A percentile compares a stretch with the other conserved stretches of the same genome.
phyloP scores from a whole-genome alignment of 2,888 invertebrate species.

The Pristionchus fissidentatus region DNA sequence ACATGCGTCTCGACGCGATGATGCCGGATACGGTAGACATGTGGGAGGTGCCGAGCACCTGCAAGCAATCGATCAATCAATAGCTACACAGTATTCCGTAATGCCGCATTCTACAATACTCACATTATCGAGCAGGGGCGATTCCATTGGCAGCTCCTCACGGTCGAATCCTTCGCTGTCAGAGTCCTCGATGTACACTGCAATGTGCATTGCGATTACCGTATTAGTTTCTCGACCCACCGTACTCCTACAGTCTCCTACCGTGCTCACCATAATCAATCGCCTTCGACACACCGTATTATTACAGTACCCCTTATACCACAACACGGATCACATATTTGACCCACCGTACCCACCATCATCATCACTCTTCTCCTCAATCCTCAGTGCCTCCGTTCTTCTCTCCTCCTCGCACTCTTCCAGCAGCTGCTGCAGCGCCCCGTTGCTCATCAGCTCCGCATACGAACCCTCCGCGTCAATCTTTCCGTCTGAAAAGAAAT shows the following conservation, averaged over 20 bases:
- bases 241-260: neutral
- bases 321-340: neutral
- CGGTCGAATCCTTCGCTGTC: slow-evolving; percentile 65
- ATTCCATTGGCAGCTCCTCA: slow-evolving; percentile 54
- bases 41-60: slow-evolving; percentile 70
- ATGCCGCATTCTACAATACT: too few species aligned
- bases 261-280: neutral
- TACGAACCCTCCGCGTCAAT: slow-evolving; percentile 70
- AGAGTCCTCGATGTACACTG: slow-evolving; percentile 47
- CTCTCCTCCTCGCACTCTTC: slow-evolving; percentile 70
- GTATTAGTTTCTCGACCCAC: neutral
- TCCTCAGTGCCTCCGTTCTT: slow-evolving; percentile 17
- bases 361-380: slow-evolving; percentile 57
- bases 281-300: slow-evolving; percentile 51
- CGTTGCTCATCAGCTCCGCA: slow-evolving; percentile 68
- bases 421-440: slow-evolving; percentile 68
- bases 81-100: neutral
- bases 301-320: neutral
- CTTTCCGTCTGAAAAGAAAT: slow-evolving; percentile 62
- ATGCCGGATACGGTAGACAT: slow-evolving; percentile 74
- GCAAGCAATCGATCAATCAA: neutral
- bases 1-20: slow-evolving; percentile 58
- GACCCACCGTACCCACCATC: slow-evolving; percentile 51
- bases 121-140: slow-evolving; percentile 63
- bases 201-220: neutral